Conservation (phyloP, 2,888 invertebrate genomes). For the Ceriagrion tenellum region DNA sequence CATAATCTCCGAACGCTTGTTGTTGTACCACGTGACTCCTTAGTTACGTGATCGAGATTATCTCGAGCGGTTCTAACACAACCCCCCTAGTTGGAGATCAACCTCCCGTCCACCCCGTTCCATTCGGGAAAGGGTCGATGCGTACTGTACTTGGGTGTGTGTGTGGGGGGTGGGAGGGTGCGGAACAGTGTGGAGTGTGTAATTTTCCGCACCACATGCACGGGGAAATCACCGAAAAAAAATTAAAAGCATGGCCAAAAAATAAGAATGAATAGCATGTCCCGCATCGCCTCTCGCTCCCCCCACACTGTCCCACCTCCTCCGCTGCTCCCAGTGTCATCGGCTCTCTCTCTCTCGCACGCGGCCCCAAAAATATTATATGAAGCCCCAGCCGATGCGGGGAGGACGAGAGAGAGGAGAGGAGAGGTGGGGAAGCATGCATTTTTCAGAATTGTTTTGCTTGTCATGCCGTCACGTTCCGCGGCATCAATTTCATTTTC, state of each 20-base stretch:
- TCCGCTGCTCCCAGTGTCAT: background rate
- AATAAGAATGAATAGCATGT: no score
- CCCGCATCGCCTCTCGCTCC: background rate
- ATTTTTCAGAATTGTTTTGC: conserved; percentile 36
- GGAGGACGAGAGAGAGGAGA: no score
- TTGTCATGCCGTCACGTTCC: conserved; percentile 35
- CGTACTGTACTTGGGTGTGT: background rate
- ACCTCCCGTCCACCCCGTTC: no score
- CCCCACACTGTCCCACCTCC: background rate
- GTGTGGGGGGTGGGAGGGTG: background rate
- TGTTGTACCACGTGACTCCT: no score
- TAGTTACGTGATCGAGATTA: no score
- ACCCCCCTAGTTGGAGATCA: no score
- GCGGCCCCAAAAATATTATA: background rate
- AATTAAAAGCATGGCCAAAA: background rate
- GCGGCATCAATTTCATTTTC: conserved; percentile 39
- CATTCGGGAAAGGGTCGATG: background rate
- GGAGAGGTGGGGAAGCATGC: background rate
- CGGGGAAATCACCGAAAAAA: background rate
- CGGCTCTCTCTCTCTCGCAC: background rate
- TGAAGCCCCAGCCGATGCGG: background rate
- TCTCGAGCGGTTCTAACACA: no score
- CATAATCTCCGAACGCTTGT: no score
- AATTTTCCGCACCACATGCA: background rate
- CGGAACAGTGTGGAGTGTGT: background rate